Conservation (phyloP, 2,888 invertebrate genomes). For the Ophion ellenae region DNA sequence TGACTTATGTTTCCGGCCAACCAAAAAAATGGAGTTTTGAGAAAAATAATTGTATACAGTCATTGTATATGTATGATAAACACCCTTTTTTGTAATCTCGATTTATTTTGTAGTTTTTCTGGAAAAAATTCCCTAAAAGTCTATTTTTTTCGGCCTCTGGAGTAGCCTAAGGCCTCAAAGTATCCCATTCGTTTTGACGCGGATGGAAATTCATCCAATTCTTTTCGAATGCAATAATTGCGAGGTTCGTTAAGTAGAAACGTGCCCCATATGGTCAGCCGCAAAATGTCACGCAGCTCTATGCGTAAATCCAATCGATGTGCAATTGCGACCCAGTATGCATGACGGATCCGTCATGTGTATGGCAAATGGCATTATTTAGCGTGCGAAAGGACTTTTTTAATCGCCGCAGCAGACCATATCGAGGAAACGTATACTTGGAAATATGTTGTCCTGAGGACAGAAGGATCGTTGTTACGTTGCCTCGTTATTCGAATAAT, state of each 20-base stretch:
- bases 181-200: no score
- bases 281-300: not conserved
- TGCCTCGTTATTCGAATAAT: not conserved
- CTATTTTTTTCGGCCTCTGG: no score
- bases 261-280: conserved; percentile 10
- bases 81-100: no score
- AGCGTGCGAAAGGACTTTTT: conserved; percentile 42
- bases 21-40: no score
- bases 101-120: no score
- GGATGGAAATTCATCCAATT: no score
- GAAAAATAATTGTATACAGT: no score
- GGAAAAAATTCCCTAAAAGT: no score
- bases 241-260: conserved; percentile 1
- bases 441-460: not conserved
- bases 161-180: no score
- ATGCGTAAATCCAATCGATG: not conserved
- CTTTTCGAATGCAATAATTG: not conserved
- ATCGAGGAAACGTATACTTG: not conserved
- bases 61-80: no score
- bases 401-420: not conserved
- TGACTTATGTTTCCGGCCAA: no score
- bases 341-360: not conserved
- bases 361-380: conserved; percentile 24
- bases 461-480: conserved; percentile 23
- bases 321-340: conserved; percentile 19